Evolutionary conservation across 1,140 invertebrate genomes (phyloP), one percentile per base, ranked within the genome.

Genomic region (Drosophila kurseongensis): DNA sequence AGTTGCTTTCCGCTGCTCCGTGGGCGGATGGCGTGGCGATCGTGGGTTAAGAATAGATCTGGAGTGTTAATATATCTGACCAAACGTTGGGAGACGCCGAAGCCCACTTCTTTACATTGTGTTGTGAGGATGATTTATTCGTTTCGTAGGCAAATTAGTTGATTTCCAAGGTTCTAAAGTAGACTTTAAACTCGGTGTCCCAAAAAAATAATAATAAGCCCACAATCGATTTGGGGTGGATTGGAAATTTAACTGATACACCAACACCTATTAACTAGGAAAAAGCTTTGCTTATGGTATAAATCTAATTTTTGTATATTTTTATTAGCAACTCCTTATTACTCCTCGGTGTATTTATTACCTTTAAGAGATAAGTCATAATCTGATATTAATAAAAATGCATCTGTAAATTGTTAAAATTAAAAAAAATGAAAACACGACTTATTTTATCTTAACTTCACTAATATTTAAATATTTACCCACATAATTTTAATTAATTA

Each of bases 21-120:
- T 82, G 47, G 50, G 80, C 74, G 80, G 72, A 65, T 41, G 52
- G 52, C 10, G 40, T 29, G 52, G 18, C 35, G 14, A 58, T 66
- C 47, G 72, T 75, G 71, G 69, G 60, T 55, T 40, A 65, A 42
- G 54, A 75, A 65, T 54, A 67, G 48, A 65, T 18, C 36, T 52
- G 32, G 40, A 56, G 63, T 58, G 65, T 71, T 58, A 50, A 71
- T 71, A 69, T 69, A 57, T 36, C 29, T 41, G 36, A 45, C 50
- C 42, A 69, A 57, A 57, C 51, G 36, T 27, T 57, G 42, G 47
- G 9, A 32, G 29, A 65, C 55, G 36, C 18, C 36, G 51, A 67
- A 67, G 44, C 48, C 36, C 65, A 52, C 41, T 66, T 68, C 18
- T 29, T 48, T 59, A 27, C 44, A 48, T 59, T 48, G 44, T 36